Base-by-base conservation (phyloP, 2,888 invertebrate species). In the Tenthredo amoena region DNA sequence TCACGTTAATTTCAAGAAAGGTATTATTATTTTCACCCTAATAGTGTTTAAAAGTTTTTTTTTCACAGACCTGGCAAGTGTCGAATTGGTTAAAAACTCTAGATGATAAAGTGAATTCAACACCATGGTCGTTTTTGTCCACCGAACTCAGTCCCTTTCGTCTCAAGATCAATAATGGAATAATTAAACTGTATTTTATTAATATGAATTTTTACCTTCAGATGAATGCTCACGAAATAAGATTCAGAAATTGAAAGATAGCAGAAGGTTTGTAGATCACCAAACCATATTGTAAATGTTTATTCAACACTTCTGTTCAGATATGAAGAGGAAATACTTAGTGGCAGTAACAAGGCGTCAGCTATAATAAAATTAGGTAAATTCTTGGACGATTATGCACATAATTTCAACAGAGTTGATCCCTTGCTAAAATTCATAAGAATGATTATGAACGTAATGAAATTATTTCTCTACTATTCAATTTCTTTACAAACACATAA, bases 301-400 rank as follows among this genome's bases (percentile, higher is more conserved):
- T 18, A 12, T 43, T 47, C 15, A 12, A 76, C 50, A 47, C 21
- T 76, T 76, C n/a, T 31, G 4, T 77, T 31, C 34, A 34, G 34
- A 77, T 31, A 34, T 34, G 55, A 31, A 55, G 34, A n/a, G 55
- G 31, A 77, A 77, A 55, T 55, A 77, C 55, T 77, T 31, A 34
- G n/a, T 34, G 31, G 34, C 15, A 77, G 18, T 77, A 21, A 77
- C 50, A 34, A 50, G 12, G 50, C 31, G 7, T 50, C 31, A 77
- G n/a, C n/a, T 55, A n/a, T 12, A n/a, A 9, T 31, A 21, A 47
- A 43, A 7, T 74, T 9, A 40, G 12, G n/a, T 74, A 15, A 40
- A 74, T 21, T 74, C 18, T 68, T 26, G 26, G 43, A 74, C 10
- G 40, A 43, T 43, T 74, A 68, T 68, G 15, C 34, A 3, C 34